phyloP scores from a whole-genome alignment of 2,888 invertebrate species.

The Vesta saturnalis region DNA sequence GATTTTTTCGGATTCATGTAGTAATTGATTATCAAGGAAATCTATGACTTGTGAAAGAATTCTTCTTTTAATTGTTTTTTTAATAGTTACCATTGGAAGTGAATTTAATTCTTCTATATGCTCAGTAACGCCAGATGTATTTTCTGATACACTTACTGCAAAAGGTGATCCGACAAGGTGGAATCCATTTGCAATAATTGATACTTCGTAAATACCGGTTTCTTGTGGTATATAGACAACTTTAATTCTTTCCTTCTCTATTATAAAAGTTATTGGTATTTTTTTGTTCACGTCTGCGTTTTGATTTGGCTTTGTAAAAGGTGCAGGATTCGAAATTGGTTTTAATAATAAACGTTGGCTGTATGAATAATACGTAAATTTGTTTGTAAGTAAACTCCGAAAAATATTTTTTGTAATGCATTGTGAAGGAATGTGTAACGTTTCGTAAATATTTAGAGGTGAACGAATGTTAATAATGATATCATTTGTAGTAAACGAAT shows the following conservation, averaged over 20 bases:
- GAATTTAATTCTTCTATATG: slow-evolving; percentile 29
- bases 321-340: slow-evolving; percentile 26
- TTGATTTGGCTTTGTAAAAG: slow-evolving; percentile 59
- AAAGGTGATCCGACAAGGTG: slow-evolving; percentile 71
- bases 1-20: neutral
- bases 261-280: slow-evolving; percentile 65
- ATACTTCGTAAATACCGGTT: slow-evolving; percentile 68
- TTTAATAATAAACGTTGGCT: neutral
- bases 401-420: slow-evolving; percentile 29
- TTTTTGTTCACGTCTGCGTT: slow-evolving; percentile 60
- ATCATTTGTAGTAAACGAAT: slow-evolving; percentile 39
- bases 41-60: slow-evolving; percentile 52
- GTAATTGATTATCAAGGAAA: slow-evolving; percentile 46
- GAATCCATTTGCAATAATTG: slow-evolving; percentile 67
- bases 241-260: slow-evolving; percentile 64
- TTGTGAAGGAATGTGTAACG: slow-evolving; percentile 46
- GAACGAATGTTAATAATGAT: slow-evolving; percentile 56
- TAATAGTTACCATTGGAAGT: slow-evolving; percentile 24
- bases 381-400: neutral
- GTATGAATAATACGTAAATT: neutral
- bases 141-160: slow-evolving; percentile 60
- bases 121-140: slow-evolving; percentile 44
- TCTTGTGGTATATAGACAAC: slow-evolving; percentile 64
- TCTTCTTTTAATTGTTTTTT: slow-evolving; percentile 50
- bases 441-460: slow-evolving; percentile 55